Base-by-base conservation (phyloP, 2,888 invertebrate genomes). In the Palloptera scutellata region DNA sequence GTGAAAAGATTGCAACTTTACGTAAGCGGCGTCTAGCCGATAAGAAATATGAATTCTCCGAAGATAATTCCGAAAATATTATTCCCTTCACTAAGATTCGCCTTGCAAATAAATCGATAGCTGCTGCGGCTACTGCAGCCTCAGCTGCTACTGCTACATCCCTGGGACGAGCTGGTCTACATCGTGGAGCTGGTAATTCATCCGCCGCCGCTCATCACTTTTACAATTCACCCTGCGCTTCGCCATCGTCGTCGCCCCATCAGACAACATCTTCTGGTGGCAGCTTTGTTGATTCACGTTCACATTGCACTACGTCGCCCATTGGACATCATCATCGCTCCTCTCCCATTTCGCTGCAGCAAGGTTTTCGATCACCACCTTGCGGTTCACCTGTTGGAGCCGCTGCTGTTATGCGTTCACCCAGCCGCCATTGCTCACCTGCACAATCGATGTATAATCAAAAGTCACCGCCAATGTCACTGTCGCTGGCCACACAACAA, bases 31-130 rank as follows among this genome's bases (percentile, higher is more conserved):
- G 95, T 9, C 85, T 95, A 62, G 96, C 96, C 0, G 95, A 96
- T 78, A 96, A 96, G 82, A 95, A 95, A 81, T 96, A 96, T 80
- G 95, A 95, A 79, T 95, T 96, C 79, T 93, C 92, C 0, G 95
- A 94, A 76, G 94, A 94, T 69, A 89, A 89, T 74, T 87, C 88
- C 0, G 89, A 90, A 77, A 90, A 90, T 74, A 89, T 89, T 67
- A 87, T 89, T 77, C 86, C 80, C 58, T 83, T 81, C 76, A 86
- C 81, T 71, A 87, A 81, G 75, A 80, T 77, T 70, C 80, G 77
- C 51, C 78, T 78, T 51, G 66, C 73, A 48, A 71, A 66, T 63
- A 67, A 69, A 61, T 71, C 74, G 72, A 48, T 74, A 51, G 61
- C 67, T 69, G 57, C 67, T 40, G 52, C 66, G 13, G 10, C 60